Evolutionary conservation across 2,797 vertebrate genomes (phyloP).

Genomic region (Distichodus sexfasciatus): DNA sequence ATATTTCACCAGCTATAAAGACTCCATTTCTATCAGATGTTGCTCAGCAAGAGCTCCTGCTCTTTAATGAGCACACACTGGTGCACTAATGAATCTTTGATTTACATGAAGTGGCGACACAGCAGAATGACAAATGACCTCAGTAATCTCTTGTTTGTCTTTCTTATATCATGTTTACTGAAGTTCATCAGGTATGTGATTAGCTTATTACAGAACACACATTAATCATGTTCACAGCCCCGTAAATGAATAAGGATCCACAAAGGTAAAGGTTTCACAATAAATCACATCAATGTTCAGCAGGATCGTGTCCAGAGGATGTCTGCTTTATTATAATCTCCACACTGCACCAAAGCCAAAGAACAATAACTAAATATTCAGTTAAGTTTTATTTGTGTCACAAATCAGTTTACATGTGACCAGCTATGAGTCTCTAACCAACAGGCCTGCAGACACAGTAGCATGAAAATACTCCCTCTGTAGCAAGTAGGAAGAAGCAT

Average conservation of each 20-base stretch:
- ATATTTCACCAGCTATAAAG: not conserved
- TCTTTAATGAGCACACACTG: conserved; percentile 11
- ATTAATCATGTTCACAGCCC: conserved; percentile 15
- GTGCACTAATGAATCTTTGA: conserved; percentile 10
- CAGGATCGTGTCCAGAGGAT: too few species aligned
- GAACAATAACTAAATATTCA: too few species aligned
- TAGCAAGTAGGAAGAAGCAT: too few species aligned
- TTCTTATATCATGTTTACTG: conserved; percentile 9
- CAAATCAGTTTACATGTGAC: too few species aligned
- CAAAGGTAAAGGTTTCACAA: conserved; percentile 4
- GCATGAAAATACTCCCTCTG: too few species aligned
- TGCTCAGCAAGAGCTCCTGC: not conserved
- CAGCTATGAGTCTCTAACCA: too few species aligned
- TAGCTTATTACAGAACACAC: conserved; percentile 30
- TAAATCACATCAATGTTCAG: conserved; percentile 12
- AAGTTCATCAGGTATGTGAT: conserved; percentile 19
- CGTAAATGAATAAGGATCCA: conserved; percentile 11
- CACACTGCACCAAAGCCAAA: too few species aligned
- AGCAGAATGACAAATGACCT: conserved; percentile 14
- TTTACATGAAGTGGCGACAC: conserved; percentile 6
- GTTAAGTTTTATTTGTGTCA: too few species aligned
- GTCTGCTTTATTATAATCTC: too few species aligned
- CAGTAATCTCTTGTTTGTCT: conserved; percentile 26
- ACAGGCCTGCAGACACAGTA: too few species aligned
- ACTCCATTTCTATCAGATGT: conserved; percentile 3